Conservation (phyloP, 2,797 vertebrate species). For the Threskiornis aethiopicus region DNA sequence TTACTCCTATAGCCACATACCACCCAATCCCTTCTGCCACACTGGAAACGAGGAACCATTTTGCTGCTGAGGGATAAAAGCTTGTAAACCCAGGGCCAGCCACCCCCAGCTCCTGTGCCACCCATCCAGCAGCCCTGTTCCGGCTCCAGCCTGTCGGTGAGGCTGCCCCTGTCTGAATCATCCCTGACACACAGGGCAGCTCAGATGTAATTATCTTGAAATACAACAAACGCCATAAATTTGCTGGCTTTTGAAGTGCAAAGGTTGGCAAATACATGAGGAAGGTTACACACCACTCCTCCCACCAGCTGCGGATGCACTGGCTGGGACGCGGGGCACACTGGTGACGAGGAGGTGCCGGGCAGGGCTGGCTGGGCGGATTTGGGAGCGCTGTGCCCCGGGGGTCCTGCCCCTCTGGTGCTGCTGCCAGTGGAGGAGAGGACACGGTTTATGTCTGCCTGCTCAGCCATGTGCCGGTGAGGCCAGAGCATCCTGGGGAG, state of each 20-base stretch:
- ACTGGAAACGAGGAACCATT: neutral
- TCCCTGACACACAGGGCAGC: slow-evolving; percentile 36
- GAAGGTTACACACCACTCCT: neutral
- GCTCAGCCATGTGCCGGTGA: neutral
- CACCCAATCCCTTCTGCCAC: neutral
- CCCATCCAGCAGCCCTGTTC: neutral
- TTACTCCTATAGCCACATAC: neutral
- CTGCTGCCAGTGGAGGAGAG: neutral
- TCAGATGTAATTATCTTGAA: slow-evolving; percentile 36
- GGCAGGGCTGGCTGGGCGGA: neutral
- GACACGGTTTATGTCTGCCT: neutral
- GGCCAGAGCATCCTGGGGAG: rapidly evolving
- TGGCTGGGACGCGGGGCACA: rapidly evolving
- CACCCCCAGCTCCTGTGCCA: neutral
- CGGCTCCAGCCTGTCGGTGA: neutral
- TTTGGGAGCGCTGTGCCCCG: rapidly evolving
- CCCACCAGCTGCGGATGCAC: neutral
- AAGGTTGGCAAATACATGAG: slow-evolving; percentile 48
- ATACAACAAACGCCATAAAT: slow-evolving; percentile 33
- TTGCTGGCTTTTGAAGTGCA: neutral
- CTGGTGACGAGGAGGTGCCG: rapidly evolving
- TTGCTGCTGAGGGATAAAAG: neutral
- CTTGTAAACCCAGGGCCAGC: neutral
- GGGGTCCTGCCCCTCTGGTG: rapidly evolving
- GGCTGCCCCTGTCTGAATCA: slow-evolving; percentile 31